phyloP scores from a whole-genome alignment of 2,113 vertebrate genomes.

The Bufo bufo region DNA sequence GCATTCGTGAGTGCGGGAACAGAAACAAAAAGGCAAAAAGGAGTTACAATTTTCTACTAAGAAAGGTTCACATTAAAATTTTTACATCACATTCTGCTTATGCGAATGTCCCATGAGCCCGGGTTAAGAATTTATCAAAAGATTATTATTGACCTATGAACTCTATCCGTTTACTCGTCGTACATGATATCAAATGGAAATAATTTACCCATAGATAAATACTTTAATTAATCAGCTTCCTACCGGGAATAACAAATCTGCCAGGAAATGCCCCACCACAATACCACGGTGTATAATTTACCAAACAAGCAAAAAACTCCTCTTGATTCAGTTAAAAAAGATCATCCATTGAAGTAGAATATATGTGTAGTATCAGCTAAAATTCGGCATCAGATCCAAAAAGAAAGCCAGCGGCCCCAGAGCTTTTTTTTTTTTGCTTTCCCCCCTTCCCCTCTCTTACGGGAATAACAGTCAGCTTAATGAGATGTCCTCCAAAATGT shows the following conservation, averaged over 20 bases:
- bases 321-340: conserved; percentile 41
- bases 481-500: conserved; percentile 33
- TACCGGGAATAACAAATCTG: conserved; percentile 57
- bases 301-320: conserved; percentile 48
- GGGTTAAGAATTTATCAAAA: neutral
- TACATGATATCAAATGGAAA: conserved; percentile 45
- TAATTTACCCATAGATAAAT: conserved; percentile 67
- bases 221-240: conserved; percentile 64
- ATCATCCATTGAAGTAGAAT: conserved; percentile 17
- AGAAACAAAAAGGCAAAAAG: neutral
- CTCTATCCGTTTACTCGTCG: conserved; percentile 49
- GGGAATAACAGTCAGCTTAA: conserved; percentile 17
- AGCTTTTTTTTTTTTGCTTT: neutral
- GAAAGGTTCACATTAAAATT: conserved; percentile 74
- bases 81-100: conserved; percentile 63
- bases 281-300: conserved; percentile 53
- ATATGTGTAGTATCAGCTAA: conserved; percentile 30
- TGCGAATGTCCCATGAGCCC: conserved; percentile 69
- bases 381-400: conserved; percentile 42
- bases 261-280: conserved; percentile 43
- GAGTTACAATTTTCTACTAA: conserved; percentile 71
- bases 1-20: conserved; percentile 59
- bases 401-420: conserved; percentile 39
- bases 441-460: too few relatives aligned
- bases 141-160: neutral